phyloP scores from a whole-genome alignment of 2,888 invertebrate genomes.

The Ischnura elegans region DNA sequence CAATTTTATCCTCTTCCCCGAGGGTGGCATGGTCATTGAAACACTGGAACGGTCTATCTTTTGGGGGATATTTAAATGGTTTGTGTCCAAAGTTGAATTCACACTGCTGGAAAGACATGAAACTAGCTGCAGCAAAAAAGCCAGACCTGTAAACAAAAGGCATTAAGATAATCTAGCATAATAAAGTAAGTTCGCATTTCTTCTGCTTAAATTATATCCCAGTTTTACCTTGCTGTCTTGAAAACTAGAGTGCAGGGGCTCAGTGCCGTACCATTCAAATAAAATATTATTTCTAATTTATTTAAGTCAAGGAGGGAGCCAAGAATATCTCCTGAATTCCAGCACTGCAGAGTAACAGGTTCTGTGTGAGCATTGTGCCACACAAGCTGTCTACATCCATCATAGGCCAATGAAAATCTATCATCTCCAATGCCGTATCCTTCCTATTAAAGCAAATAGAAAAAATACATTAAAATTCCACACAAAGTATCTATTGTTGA shows the following conservation, averaged over 20 bases:
- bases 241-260: constrained; percentile 87
- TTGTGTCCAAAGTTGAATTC: constrained; percentile 93
- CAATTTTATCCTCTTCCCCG: constrained; percentile 87
- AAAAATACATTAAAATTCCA: neutral
- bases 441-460: constrained; percentile 81
- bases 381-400: constrained; percentile 93
- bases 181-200: neutral
- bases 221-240: constrained; percentile 84
- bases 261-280: constrained; percentile 88
- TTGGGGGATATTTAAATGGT: constrained; percentile 89
- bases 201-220: neutral
- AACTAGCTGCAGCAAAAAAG: constrained; percentile 96
- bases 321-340: constrained; percentile 91
- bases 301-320: constrained; percentile 92
- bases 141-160: constrained; percentile 83
- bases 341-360: constrained; percentile 81
- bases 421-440: constrained; percentile 98
- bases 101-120: constrained; percentile 98
- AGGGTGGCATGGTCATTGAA: constrained; percentile 91
- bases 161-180: neutral
- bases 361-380: constrained; percentile 93
- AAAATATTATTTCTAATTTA: constrained; percentile 87
- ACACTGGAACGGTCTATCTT: constrained; percentile 82
- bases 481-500: too few relatives aligned
- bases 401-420: constrained; percentile 92